Evolutionary conservation across 2,888 invertebrate species (phyloP), one percentile per base, ranked within the genome.

Genomic region (Melinaea menophilus): DNA sequence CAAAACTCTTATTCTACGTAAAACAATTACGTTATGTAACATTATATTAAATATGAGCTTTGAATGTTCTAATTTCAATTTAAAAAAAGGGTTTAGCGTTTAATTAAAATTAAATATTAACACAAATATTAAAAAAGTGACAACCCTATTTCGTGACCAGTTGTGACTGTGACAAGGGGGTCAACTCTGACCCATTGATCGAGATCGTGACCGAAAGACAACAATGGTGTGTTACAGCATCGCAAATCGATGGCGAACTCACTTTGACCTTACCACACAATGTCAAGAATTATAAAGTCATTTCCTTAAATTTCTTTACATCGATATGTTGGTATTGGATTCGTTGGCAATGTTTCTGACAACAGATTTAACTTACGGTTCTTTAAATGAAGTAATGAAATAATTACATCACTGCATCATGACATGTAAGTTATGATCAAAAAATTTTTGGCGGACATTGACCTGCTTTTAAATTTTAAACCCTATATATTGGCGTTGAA

Each of bases 201-300:
- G 79, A 75, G 77, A 78, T 86, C 87, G 86, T 88, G 88, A 85
- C 81, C 79, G 73, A 75, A 77, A 75, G 67, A 75, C 75, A 77
- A 83, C 82, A 85, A 85, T 84, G 72, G 68, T 68, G 70, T 73
- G 72, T 81, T 80, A 82, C 75, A 65, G 75, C 75, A 77, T 70
- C 67, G 74, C 73, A 73, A 80, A 75, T 79, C 74, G 76, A 72
- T 73, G 78, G 79, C 78, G 66, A 58, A 71, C 71, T 69, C 68
- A 66, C 69, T 75, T 70, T 79, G 80, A 82, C 86, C 85, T 84
- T 81, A 70, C 67, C 48, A 69, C 72, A 71, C 80, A 82, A 80
- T 82, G 81, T 80, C 81, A 80, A 71, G 66, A 61, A 56, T 56
- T 56, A 59, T 62, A 61, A 59, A 61, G 62, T 47, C 11, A 55